Conservation (phyloP, 1,140 invertebrate genomes). For the Epicauta chinensis region DNA sequence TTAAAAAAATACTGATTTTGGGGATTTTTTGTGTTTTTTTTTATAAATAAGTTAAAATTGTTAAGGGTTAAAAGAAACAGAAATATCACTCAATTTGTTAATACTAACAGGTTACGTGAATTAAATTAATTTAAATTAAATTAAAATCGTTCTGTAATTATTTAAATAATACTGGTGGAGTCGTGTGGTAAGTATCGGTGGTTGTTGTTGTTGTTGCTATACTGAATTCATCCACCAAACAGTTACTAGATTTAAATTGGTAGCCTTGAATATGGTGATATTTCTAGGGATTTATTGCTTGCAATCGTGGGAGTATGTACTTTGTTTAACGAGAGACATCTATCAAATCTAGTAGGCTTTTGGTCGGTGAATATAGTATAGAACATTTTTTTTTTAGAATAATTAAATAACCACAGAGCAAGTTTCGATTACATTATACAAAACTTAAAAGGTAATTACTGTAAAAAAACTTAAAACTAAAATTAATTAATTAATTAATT, state of each 20-base stretch:
- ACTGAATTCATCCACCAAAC: too few species aligned
- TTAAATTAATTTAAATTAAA: constrained; percentile 6
- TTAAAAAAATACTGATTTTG: constrained; percentile 39
- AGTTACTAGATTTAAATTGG: too few species aligned
- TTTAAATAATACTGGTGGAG: constrained; percentile 18
- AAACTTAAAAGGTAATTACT: too few species aligned
- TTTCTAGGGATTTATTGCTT: too few species aligned
- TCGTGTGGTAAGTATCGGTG: constrained; percentile 5
- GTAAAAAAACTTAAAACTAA: too few species aligned
- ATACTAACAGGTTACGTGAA: constrained; percentile 30
- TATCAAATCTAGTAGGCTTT: too few species aligned
- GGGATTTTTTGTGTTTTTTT: constrained; percentile 16
- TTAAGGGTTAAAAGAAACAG: constrained; percentile 27
- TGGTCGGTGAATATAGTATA: too few species aligned
- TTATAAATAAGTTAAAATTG: constrained; percentile 32
- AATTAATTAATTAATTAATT: too few species aligned
- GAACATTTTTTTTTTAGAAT: neutral
- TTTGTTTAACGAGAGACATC: too few species aligned
- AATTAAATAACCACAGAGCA: constrained; percentile 16
- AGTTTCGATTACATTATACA: neutral
- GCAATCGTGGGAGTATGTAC: too few species aligned
- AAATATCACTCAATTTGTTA: constrained; percentile 34
- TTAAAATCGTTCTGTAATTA: constrained; percentile 12
- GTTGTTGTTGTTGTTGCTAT: neutral
- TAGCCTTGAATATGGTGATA: too few species aligned